Percentiles rank a stretch among this genome's conserved stretches.
These are phyloP conservation scores for Gymnocypris eckloni DNA, from an alignment of 2,797 vertebrate species.

Conservation along the genomic window DNA sequence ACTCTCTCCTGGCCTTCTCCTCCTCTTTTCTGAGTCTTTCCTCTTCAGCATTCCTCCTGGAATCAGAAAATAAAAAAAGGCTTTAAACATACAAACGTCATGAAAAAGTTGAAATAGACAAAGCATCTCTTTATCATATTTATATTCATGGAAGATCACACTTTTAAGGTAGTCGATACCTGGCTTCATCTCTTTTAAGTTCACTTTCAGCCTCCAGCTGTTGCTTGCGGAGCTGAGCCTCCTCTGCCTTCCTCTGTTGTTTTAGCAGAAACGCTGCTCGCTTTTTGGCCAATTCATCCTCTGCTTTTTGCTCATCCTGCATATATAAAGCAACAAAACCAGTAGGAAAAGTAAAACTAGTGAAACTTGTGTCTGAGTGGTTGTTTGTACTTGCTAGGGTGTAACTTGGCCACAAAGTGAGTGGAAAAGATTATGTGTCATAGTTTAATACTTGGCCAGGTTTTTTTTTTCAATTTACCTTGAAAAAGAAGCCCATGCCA, in stretches of 20 bases:
- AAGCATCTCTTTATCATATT: not conserved
- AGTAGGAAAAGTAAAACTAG: not conserved
- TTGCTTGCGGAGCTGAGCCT: slow-evolving; percentile 89
- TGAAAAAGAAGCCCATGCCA: slow-evolving; percentile 96
- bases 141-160: not conserved
- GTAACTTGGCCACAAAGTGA: not conserved
- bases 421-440: not conserved
- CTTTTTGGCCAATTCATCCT: slow-evolving; percentile 95
- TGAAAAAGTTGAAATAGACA: not conserved
- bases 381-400: not conserved
- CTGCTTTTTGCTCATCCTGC: slow-evolving; percentile 90
- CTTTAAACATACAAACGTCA: no score
- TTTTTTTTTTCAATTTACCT: slow-evolving; percentile 75
- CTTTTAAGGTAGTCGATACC: slow-evolving; percentile 74
- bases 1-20: slow-evolving; percentile 92
- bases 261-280: slow-evolving; percentile 93
- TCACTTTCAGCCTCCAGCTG: slow-evolving; percentile 93
- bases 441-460: not conserved
- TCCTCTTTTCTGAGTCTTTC: slow-evolving; percentile 95
- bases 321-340: not conserved
- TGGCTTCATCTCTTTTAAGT: slow-evolving; percentile 90
- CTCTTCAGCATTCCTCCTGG: slow-evolving; percentile 93
- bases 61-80: slow-evolving; percentile 26
- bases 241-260: slow-evolving; percentile 96
- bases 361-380: not conserved